Evolutionary conservation across 92 coral and sea anemone genomes (phyloP), one percentile per base, ranked within the genome.

Genomic region (Porites cylindrica): DNA sequence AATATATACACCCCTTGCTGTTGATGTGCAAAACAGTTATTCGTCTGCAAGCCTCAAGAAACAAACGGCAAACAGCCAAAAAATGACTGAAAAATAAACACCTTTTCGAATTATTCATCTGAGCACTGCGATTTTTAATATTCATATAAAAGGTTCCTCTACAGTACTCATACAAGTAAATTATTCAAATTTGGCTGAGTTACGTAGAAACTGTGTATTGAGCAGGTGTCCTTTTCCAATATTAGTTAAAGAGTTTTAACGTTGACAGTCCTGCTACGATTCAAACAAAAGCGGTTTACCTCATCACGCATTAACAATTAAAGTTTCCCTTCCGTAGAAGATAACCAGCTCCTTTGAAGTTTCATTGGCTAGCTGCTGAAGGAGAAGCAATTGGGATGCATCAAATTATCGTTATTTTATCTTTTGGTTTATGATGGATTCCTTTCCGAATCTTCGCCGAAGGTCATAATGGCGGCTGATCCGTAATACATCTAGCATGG

Each of bases 401-500:
- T 75, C 63, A 73, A 62, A 51, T 74, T 23, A 73, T 61, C 73
- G 65, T 63, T 83, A 58, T 61, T 74, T 73, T 3, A 83, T 83
- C 24, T 83, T 74, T 74, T 73, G 72, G 80, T 74, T 47, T 43
- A 62, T 58, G 58, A 51, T 20, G 68, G 54, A 70, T 19, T 70
- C 69, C 72, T 32, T 83, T 52, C 5, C 11, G 63, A 72, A 73
- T 62, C 74, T 83, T 64, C 72, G 24, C 50, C 54, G 60, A 58
- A 32, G 47, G 70, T 43, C 73, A 63, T 72, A 6, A 68, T 68
- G 66, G 59, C 66, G 66, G 53, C 54, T 8, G 13, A 38, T 67
- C 43, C 12, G 13, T 8, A 81, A n/a, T 32, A 12, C 29, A 26
- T 52, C 58, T 82, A 9, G 21, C 50, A 94, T 94, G 98, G 81